Evolutionary conservation across 2,888 invertebrate species (phyloP).

Genomic region (Nomada flava): DNA sequence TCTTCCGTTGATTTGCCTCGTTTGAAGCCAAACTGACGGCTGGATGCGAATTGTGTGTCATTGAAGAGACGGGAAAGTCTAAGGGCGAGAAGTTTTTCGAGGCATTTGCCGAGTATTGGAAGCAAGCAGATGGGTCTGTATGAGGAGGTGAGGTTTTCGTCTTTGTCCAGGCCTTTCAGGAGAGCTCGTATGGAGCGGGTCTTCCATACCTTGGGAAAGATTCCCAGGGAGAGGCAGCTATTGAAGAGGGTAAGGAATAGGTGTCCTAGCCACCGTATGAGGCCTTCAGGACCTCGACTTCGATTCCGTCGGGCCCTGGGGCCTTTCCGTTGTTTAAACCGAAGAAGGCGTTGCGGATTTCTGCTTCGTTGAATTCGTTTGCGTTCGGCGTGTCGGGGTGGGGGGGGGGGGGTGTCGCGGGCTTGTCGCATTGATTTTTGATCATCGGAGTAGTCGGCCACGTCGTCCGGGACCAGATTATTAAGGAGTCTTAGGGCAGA

Average conservation of each 20-base stretch:
- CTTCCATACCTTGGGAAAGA: no score
- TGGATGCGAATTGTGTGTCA: not conserved
- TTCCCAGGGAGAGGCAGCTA: no score
- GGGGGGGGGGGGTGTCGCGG: no score
- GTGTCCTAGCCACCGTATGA: no score
- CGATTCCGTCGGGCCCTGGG: not conserved
- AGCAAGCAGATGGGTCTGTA: not conserved
- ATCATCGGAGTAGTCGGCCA: not conserved
- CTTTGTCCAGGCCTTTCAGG: no score
- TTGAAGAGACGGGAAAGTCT: not conserved
- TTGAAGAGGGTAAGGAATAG: no score
- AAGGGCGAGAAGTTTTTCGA: not conserved
- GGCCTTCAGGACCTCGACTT: not conserved
- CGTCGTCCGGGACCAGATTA: not conserved
- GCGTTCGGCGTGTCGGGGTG: not conserved
- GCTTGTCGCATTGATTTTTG: not conserved
- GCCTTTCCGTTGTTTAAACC: conserved; percentile 8
- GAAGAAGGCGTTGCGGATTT: not conserved
- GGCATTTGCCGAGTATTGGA: not conserved
- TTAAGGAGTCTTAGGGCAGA: not conserved
- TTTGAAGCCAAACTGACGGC: not conserved
- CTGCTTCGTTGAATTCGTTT: not conserved
- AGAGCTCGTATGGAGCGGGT: no score
- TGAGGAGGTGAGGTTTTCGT: not conserved
- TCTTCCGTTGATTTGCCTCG: not conserved